Evolutionary conservation across 2,113 vertebrate genomes (phyloP).

Genomic region (Prinia subflava): DNA sequence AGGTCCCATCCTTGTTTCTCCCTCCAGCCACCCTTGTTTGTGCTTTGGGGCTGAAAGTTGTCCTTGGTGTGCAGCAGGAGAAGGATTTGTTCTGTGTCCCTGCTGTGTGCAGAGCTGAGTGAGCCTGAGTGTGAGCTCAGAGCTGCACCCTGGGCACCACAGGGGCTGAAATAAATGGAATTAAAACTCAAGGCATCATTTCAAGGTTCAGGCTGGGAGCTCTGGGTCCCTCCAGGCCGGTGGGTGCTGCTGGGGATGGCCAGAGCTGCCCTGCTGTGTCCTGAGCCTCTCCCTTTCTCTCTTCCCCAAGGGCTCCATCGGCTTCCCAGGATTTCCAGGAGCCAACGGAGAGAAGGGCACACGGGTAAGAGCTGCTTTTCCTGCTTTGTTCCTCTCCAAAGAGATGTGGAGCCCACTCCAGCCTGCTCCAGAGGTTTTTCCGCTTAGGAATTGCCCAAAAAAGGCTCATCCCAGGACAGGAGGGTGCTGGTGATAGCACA

Average conservation of each 20-base stretch:
- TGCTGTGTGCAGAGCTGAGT: background rate
- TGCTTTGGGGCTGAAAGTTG: background rate
- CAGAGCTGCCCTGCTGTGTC: background rate
- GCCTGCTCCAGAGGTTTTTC: background rate
- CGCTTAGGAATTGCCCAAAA: background rate
- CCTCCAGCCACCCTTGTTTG: background rate
- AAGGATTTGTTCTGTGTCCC: background rate
- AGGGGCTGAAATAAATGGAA: background rate
- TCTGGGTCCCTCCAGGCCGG: background rate
- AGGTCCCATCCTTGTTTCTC: too few relatives aligned
- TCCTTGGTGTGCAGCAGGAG: background rate
- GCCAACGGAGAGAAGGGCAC: constrained; percentile 96
- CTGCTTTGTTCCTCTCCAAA: fast-evolving
- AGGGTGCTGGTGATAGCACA: background rate
- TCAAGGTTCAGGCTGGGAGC: background rate
- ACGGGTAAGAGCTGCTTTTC: constrained; percentile 76
- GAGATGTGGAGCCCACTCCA: fast-evolving
- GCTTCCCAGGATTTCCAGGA: constrained; percentile 94
- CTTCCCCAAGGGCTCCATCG: constrained; percentile 84
- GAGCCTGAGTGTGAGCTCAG: background rate
- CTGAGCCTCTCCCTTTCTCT: background rate
- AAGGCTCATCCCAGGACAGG: background rate
- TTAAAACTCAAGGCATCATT: background rate
- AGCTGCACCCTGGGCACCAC: background rate
- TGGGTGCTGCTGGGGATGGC: background rate